These are phyloP conservation scores for Trichechus manatus DNA, from an alignment of 2,113 vertebrate genomes.

Conservation along the genomic window DNA sequence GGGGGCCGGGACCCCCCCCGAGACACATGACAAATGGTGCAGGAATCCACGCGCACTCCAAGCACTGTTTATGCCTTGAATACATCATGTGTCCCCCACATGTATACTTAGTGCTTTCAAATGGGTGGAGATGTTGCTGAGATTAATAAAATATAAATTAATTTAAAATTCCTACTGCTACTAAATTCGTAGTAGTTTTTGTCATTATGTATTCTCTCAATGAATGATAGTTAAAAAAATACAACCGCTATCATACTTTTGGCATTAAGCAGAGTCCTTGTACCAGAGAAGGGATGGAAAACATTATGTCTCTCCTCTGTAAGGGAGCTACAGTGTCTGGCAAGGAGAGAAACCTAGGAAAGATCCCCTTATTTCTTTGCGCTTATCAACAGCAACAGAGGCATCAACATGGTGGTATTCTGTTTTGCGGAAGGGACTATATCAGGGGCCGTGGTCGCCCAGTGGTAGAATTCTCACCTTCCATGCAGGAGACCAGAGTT, in stretches of 20 bases:
- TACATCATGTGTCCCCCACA: background rate
- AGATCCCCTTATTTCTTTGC: background rate
- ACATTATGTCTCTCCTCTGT: background rate
- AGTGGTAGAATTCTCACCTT: background rate
- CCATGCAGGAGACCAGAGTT: background rate
- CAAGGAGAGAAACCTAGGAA: background rate
- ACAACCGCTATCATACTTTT: background rate
- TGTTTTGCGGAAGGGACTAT: background rate
- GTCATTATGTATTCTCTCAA: constrained; percentile 14
- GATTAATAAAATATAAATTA: constrained; percentile 7
- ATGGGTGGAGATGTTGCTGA: background rate
- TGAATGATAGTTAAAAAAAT: background rate
- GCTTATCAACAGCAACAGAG: too few relatives aligned
- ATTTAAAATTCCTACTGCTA: background rate
- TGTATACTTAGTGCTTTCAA: too few relatives aligned
- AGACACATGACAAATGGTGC: background rate
- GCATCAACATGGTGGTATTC: background rate
- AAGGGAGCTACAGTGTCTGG: background rate
- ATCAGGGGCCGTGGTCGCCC: background rate
- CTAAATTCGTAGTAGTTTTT: background rate
- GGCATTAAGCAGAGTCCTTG: background rate
- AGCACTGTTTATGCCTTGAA: background rate
- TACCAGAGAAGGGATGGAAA: background rate
- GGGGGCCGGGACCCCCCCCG: fast-evolving
- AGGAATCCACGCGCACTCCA: background rate